Evolutionary conservation across 92 coral and sea anemone genomes (phyloP), one percentile per base, ranked within the genome.

Genomic region (Ricordea florida): DNA sequence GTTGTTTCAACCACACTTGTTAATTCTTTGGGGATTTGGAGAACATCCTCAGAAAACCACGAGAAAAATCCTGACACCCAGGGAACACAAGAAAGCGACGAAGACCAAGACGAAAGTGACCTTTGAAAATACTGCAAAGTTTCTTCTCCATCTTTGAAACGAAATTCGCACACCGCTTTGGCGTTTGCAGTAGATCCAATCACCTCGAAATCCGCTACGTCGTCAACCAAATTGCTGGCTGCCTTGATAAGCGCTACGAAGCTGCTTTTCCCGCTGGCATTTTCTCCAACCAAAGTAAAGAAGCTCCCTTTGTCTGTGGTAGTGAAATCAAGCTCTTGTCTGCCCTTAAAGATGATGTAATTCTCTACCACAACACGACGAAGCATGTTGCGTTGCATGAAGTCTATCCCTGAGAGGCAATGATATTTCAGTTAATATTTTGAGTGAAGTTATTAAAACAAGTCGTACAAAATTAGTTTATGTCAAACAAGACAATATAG

Each of bases 211-310:
- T 80, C 89, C 29, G 88, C 86, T 3, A 85, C 93, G 16, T 74
- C 86, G 50, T 90, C 92, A 24, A 57, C 91, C 36, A 93, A 88
- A 57, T 90, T 82, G 23, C 98, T 87, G 5, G 98, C 96, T 46
- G 90, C 92, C 32, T 88, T 91, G 23, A 87, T 77, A n/a, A 93
- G 87, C 10, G 94, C 96, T 22, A 93, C 92, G 46, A 93, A 84
- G 27, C 91, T 92, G 60, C 98, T 93, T 43, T 93, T 93, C 8
- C 98, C 98, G 34, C 91, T 89, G 8, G 93, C 96, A 61, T 93
- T 93, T 53, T 93, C 98, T 6, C 98, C 98, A 0, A 93, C 98
- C 45, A 93, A 76, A 2, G 93, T 93, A 46, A 82, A 91, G 51
- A 89, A 89, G 47, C 83, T 61, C 56, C 88, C 51, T 25, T 81